Base-by-base conservation (phyloP, 2,888 invertebrate species). In the Blera fallax region DNA sequence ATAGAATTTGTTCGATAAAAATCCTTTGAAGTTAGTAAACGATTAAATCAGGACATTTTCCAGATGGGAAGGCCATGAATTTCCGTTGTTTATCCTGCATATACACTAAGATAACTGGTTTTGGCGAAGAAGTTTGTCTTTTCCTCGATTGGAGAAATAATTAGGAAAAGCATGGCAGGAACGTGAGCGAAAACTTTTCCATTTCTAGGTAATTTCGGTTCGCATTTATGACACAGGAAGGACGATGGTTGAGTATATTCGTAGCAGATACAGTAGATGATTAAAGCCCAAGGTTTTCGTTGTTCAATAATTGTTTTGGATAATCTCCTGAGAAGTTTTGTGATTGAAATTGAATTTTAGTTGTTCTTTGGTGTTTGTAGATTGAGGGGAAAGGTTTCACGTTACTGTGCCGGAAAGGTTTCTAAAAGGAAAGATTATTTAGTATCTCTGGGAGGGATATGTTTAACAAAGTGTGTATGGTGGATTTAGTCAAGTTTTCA, bases 21-120 rank as follows among this genome's bases (percentile, higher is more conserved):
- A 70, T 37, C 73, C 21, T 73, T 79, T 77, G 73, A 79, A 67
- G 60, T 74, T 73, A 24, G 50, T n/a, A 60, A 34, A 37, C 34
- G 65, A 74, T 74, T 52, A 67, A 27, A 60, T 73, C 58, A 27
- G 50, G 24, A 67, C 56, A 24, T 70, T 70, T 64, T 54, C 54
- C 56, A 74, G 74, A 65, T 74, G 64, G 50, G 14, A 40, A n/a
- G 45, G 54, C 21, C 45, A 56, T 45, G 40, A 50, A 73, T 40
- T 79, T 67, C 67, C 60, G 60, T 54, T 67, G 60, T 60, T 32
- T 54, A 77, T 69, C 60, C 34, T 43, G 52, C 27, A 69, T 45
- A 34, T 4, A 48, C 18, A 8, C 40, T 43, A 32, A 67, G 73
- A 74, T 80, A 74, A 60, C 43, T 24, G 52, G 60, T 74, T 67